Evolutionary conservation across 2,797 vertebrate genomes (phyloP), one percentile per base, ranked within the genome.

Genomic region (Pangasius djambal): DNA sequence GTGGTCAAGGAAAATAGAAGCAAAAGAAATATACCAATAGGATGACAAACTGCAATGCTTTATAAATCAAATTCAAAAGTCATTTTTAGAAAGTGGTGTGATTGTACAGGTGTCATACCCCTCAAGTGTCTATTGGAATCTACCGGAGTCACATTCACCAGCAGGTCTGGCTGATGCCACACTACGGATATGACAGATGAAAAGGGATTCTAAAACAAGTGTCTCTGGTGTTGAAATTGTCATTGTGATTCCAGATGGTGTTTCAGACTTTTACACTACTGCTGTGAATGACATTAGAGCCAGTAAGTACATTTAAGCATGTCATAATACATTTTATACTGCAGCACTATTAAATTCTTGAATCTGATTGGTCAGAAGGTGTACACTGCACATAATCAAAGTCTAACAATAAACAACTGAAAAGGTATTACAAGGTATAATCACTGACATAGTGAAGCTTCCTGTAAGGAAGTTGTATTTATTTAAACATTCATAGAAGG

Each of bases 221-320:
- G 34, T 82, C 31, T 65, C n/a, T 63, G 52, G 74, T 48, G 50
- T 55, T 79, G 28, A 78, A 78, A n/a, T 48, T 77, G 86, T 55
- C 81, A 63, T 75, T 85, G 57, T 48, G n/a, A 25, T 79, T 78
- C 92, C 94, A 96, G 94, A 94, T 95, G 95, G 88, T 50, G n/a
- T 34, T 34, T 55, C 48, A 59, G 55, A 69, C 10, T 1, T 85
- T 31, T 34, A 31, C 50, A 79, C 34, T 55, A 55, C n/a, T 79
- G 50, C 50, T 31, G 3, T 55, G n/a, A 79, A 16, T 3, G 6
- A 57, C n/a, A 55, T 52, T 25, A 75, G 40, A 44, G 22, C 37
- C 18, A 28, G 72, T 75, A 25, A 44, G 9, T 5, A 34, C n/a
- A 79, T 79, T 55, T 79, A 52, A 52, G 48, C 28, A 22, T 75